These are phyloP conservation scores for Zelostemma sp. DNA, from an alignment of 1,140 invertebrate genomes.

Conservation along the genomic window DNA sequence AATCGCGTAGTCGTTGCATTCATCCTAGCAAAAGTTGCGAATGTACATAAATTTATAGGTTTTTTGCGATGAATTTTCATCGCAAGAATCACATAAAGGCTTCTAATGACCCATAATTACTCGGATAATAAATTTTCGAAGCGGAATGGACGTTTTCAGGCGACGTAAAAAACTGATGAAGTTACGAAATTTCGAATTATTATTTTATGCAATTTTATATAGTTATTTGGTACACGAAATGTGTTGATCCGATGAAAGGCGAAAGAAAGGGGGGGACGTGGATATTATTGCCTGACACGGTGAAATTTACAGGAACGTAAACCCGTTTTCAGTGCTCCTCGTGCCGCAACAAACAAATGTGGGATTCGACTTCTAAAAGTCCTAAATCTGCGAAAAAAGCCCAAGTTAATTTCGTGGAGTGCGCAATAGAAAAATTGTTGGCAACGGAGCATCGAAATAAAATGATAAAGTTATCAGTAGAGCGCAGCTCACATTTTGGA, in stretches of 20 bases:
- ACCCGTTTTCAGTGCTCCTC: conserved; percentile 35
- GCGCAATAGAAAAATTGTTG: too few species aligned
- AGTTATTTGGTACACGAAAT: too few species aligned
- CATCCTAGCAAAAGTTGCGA: too few species aligned
- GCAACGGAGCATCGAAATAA: background rate
- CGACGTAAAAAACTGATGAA: too few species aligned
- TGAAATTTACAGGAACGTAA: conserved; percentile 51
- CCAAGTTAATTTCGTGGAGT: too few species aligned
- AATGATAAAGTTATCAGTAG: background rate
- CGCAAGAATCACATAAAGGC: too few species aligned
- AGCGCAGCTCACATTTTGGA: background rate
- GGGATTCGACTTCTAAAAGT: conserved; percentile 39
- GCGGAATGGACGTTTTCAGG: conserved; percentile 15
- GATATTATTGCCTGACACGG: conserved; percentile 42
- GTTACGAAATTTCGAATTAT: too few species aligned
- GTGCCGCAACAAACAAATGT: conserved; percentile 43
- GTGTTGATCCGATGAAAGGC: conserved; percentile 37
- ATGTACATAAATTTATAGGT: too few species aligned
- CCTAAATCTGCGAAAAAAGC: too few species aligned
- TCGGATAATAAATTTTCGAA: conserved; percentile 4
- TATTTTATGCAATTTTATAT: too few species aligned
- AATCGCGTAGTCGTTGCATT: conserved; percentile 36
- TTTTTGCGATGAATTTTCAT: too few species aligned
- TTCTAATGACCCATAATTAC: too few species aligned
- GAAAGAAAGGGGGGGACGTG: conserved; percentile 39